phyloP scores from a whole-genome alignment of 2,888 invertebrate genomes.

The Hyalella azteca region DNA sequence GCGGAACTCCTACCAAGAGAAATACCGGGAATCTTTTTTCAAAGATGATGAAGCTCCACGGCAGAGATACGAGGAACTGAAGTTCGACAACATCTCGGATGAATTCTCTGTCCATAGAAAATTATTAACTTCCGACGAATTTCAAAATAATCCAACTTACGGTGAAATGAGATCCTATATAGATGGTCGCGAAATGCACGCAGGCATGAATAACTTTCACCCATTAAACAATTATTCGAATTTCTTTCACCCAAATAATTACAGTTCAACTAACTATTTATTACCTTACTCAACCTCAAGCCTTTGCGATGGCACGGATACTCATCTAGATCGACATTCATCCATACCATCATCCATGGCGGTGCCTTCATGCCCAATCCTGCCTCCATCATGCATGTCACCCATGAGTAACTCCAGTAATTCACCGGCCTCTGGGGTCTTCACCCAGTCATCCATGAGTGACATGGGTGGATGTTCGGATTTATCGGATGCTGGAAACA shows the following conservation, averaged over 20 bases:
- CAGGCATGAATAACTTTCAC: background rate
- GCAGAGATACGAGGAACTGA: background rate
- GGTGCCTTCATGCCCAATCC: background rate
- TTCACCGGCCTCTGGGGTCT: background rate
- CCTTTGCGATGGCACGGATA: background rate
- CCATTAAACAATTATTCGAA: background rate
- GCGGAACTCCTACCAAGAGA: background rate
- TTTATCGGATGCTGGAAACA: background rate
- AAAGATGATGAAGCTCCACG: background rate
- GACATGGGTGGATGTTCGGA: background rate
- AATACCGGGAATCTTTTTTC: background rate
- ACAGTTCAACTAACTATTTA: background rate
- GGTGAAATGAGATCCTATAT: background rate
- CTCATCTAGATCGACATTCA: background rate
- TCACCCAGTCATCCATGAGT: background rate
- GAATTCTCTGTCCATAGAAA: background rate
- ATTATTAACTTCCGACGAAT: background rate
- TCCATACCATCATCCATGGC: background rate
- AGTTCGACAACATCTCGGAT: background rate
- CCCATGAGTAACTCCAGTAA: conserved; percentile 19
- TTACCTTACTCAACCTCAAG: background rate
- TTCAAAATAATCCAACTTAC: background rate
- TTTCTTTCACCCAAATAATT: background rate
- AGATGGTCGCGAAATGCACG: background rate
- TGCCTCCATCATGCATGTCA: conserved; percentile 18